These are phyloP conservation scores for Myiopsitta monachus DNA, from an alignment of 2,113 vertebrate genomes.

Conservation along the genomic window DNA sequence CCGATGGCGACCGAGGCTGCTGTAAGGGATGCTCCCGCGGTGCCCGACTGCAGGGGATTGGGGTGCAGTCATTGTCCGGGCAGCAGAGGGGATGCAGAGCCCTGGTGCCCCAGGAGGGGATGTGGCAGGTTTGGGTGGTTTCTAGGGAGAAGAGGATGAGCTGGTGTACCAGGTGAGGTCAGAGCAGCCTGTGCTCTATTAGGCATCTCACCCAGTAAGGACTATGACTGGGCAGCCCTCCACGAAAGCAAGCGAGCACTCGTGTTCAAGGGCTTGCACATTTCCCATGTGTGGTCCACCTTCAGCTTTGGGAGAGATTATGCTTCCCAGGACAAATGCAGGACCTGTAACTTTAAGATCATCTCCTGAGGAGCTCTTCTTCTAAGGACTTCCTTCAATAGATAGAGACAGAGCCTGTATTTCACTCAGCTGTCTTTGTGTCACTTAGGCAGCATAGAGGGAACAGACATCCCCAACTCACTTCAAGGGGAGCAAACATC, in stretches of 20 bases:
- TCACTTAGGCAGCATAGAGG: not conserved
- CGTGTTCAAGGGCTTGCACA: not conserved
- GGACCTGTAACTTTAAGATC: not conserved
- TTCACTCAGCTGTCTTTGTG: not conserved
- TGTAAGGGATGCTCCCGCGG: not conserved
- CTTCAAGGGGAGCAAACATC: not conserved
- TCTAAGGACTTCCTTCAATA: not conserved
- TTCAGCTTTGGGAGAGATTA: not conserved
- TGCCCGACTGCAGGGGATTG: not conserved
- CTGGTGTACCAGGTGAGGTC: not conserved
- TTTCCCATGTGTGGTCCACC: not conserved
- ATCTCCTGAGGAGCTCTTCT: not conserved
- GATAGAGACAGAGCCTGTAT: not conserved
- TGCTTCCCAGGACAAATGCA: not conserved
- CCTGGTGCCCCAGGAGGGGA: not conserved
- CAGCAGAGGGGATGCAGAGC: not conserved
- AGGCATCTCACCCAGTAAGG: not conserved
- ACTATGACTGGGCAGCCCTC: too few relatives aligned
- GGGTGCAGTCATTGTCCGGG: not conserved
- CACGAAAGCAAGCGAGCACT: accelerated
- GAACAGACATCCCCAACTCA: not conserved
- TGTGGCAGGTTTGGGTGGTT: not conserved
- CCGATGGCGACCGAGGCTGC: not conserved
- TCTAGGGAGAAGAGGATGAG: not conserved
- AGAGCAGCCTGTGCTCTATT: not conserved